Conservation (phyloP, 1,140 invertebrate species). For the Carcinoscorpius rotundicauda region DNA sequence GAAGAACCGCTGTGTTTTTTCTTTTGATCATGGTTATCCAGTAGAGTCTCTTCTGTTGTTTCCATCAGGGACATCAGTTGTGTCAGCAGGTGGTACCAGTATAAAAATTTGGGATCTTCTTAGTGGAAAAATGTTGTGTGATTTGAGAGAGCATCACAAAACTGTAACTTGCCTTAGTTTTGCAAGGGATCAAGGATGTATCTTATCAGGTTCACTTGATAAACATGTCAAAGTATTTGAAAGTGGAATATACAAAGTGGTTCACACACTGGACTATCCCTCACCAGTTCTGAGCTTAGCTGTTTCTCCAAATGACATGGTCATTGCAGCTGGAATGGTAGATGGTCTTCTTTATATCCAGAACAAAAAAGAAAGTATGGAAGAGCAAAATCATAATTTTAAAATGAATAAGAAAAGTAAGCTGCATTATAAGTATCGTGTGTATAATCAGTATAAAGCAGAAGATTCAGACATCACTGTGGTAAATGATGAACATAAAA, state of each 20-base stretch:
- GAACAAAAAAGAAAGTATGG: slow-evolving; percentile 44
- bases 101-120: slow-evolving; percentile 89
- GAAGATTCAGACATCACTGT: too few relatives aligned
- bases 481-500: too few relatives aligned
- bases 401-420: slow-evolving; percentile 32
- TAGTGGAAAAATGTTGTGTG: slow-evolving; percentile 63
- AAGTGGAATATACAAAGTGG: slow-evolving; percentile 65
- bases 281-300: slow-evolving; percentile 80
- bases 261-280: slow-evolving; percentile 79
- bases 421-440: slow-evolving; percentile 38
- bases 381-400: slow-evolving; percentile 32
- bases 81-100: slow-evolving; percentile 80
- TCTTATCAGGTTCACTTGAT: slow-evolving; percentile 83
- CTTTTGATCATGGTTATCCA: slow-evolving; percentile 74
- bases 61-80: slow-evolving; percentile 75
- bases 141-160: slow-evolving; percentile 79
- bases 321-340: slow-evolving; percentile 78
- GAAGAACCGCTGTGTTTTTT: slow-evolving; percentile 47
- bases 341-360: slow-evolving; percentile 79
- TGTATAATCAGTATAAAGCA: slow-evolving; percentile 27
- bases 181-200: slow-evolving; percentile 59
- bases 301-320: slow-evolving; percentile 61
- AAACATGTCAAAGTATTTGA: slow-evolving; percentile 89
- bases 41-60: slow-evolving; percentile 83
- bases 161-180: slow-evolving; percentile 73